Evolutionary conservation across 2,113 vertebrate genomes (phyloP).

Genomic region (Archocentrus centrarchus): DNA sequence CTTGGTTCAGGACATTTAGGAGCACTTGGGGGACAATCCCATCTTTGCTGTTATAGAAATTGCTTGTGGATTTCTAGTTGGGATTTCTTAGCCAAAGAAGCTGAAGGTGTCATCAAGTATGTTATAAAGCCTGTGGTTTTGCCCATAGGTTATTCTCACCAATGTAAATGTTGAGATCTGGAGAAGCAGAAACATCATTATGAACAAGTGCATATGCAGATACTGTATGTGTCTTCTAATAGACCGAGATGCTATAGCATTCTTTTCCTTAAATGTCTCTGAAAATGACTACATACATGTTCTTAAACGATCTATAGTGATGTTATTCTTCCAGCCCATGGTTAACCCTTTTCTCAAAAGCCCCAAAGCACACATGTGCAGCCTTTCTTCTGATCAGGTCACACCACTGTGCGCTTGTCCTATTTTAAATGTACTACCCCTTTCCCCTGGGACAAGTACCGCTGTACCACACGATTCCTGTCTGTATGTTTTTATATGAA

Average conservation of each 20-base stretch:
- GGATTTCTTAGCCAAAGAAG: neutral
- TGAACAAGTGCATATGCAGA: no score
- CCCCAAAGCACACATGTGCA: neutral
- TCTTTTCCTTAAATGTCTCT: no score
- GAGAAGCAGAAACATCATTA: neutral
- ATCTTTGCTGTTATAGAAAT: neutral
- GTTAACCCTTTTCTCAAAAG: neutral
- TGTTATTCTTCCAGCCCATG: neutral
- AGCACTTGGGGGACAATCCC: neutral
- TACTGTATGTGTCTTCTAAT: no score
- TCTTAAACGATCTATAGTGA: neutral
- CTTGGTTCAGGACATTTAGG: neutral
- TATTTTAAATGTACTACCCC: neutral
- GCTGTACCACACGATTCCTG: no score
- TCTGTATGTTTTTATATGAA: neutral
- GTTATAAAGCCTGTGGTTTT: neutral
- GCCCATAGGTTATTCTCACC: neutral
- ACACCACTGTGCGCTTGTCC: neutral
- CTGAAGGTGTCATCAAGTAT: neutral
- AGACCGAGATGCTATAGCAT: no score
- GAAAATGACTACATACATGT: neutral
- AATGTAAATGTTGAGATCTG: neutral
- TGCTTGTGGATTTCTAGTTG: neutral
- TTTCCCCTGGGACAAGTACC: neutral
- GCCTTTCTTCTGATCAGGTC: neutral